These are phyloP conservation scores for Microctonus aethiopoides DNA, from an alignment of 2,888 invertebrate genomes.

Conservation along the genomic window DNA sequence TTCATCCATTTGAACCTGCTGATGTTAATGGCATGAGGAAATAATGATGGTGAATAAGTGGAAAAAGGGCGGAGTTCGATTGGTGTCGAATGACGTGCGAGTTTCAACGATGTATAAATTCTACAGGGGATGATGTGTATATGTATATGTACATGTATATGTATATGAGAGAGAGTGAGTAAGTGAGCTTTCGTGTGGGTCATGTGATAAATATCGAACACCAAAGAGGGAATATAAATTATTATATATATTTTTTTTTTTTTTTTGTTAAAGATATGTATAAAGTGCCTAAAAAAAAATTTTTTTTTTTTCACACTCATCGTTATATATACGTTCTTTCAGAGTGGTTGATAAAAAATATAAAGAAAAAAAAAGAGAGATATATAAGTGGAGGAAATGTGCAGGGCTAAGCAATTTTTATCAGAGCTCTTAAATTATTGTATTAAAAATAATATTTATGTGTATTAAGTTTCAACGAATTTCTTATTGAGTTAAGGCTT, in stretches of 20 bases:
- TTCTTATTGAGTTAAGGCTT: no score
- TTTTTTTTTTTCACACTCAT: neutral
- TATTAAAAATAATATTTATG: no score
- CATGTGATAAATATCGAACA: slow-evolving; percentile 24
- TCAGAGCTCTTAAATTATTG: no score
- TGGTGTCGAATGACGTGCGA: slow-evolving; percentile 13
- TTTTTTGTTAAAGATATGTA: neutral
- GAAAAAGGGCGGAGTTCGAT: slow-evolving; percentile 10
- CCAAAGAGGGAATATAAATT: slow-evolving; percentile 17
- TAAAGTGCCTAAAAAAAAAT: neutral
- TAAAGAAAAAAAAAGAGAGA: no score
- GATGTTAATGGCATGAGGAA: neutral
- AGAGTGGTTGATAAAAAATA: neutral
- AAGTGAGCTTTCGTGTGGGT: neutral
- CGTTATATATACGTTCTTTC: neutral
- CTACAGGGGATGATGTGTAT: neutral
- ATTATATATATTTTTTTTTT: slow-evolving; percentile 7
- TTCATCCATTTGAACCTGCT: no score
- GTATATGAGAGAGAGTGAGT: neutral
- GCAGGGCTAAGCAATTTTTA: no score
- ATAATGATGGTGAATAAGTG: neutral
- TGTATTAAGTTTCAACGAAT: no score
- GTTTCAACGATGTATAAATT: slow-evolving; percentile 21
- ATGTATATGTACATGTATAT: no score
- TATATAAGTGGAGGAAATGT: no score